phyloP scores from a whole-genome alignment of 2,888 invertebrate genomes.

The Leptopterna dolabrata region DNA sequence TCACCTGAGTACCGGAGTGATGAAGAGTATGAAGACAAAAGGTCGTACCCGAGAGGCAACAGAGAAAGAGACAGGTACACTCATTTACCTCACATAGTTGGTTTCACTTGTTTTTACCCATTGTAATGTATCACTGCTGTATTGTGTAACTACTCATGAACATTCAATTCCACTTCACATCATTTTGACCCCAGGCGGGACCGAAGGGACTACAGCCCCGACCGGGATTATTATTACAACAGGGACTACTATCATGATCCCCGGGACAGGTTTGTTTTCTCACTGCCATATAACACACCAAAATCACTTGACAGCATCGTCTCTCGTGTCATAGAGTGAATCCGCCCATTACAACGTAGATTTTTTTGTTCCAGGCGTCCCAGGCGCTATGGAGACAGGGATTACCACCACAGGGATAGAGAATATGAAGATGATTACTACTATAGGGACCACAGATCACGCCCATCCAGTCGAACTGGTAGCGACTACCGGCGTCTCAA shows the following conservation, averaged over 20 bases:
- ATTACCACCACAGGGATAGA: constrained; percentile 57
- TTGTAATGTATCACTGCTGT: not conserved
- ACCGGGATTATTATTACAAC: constrained; percentile 56
- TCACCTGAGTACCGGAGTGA: constrained; percentile 66
- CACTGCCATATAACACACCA: not conserved
- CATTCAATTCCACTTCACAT: not conserved
- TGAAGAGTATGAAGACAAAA: constrained; percentile 65
- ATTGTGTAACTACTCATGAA: not conserved
- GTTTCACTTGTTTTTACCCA: not conserved
- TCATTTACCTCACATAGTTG: not conserved
- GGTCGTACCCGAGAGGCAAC: constrained; percentile 62
- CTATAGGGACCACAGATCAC: constrained; percentile 62
- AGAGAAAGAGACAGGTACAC: constrained; percentile 58
- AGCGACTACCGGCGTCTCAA: constrained; percentile 62
- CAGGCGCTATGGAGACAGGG: constrained; percentile 53
- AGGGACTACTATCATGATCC: constrained; percentile 48
- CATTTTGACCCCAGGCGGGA: not conserved
- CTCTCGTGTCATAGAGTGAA: not conserved
- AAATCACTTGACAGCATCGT: not conserved
- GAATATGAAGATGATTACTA: constrained; percentile 58
- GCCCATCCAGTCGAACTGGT: constrained; percentile 65
- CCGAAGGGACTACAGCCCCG: constrained; percentile 57
- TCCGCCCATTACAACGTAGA: too few relatives aligned
- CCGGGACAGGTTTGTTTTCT: constrained; percentile 41
- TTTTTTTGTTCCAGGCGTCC: constrained; percentile 53